A percentile compares a stretch with the other conserved stretches of the same genome.
These are phyloP conservation scores for Lycia hirtaria DNA, from an alignment of 2,888 invertebrate species.

Conservation along the genomic window DNA sequence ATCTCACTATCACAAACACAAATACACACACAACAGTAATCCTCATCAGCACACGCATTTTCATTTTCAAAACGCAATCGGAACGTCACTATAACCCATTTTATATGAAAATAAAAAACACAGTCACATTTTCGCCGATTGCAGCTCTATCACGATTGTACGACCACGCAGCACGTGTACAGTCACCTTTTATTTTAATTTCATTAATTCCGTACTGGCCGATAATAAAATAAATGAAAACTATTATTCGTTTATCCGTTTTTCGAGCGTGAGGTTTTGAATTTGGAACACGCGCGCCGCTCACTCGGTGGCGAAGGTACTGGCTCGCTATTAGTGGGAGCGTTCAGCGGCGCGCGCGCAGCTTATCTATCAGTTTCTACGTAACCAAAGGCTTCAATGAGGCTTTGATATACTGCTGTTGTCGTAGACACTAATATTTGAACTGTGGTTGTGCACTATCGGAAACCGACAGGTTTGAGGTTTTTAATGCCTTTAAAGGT, in stretches of 20 bases:
- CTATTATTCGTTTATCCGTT: constrained; percentile 45
- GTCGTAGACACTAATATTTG: neutral
- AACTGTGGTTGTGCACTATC: constrained; percentile 45
- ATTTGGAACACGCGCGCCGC: constrained; percentile 60
- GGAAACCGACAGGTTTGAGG: constrained; percentile 48
- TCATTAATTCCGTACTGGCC: constrained; percentile 29
- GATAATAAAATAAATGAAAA: constrained; percentile 26
- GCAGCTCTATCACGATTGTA: constrained; percentile 49
- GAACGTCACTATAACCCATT: constrained; percentile 68
- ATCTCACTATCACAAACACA: constrained; percentile 65
- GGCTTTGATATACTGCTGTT: too few relatives aligned
- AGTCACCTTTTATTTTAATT: constrained; percentile 46
- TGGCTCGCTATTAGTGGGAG: constrained; percentile 58
- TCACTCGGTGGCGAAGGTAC: constrained; percentile 67
- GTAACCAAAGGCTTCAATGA: constrained; percentile 52
- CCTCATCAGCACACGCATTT: constrained; percentile 76
- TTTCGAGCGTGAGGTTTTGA: constrained; percentile 49
- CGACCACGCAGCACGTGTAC: constrained; percentile 30
- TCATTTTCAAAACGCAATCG: constrained; percentile 58
- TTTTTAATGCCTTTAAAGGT: constrained; percentile 49
- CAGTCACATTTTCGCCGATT: constrained; percentile 81
- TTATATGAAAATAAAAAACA: constrained; percentile 58
- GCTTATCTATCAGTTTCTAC: constrained; percentile 2
- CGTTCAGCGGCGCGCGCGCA: constrained; percentile 64
- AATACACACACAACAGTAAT: constrained; percentile 72